Base-by-base conservation (phyloP, 2,797 vertebrate genomes). In the Myotis pilosus region DNA sequence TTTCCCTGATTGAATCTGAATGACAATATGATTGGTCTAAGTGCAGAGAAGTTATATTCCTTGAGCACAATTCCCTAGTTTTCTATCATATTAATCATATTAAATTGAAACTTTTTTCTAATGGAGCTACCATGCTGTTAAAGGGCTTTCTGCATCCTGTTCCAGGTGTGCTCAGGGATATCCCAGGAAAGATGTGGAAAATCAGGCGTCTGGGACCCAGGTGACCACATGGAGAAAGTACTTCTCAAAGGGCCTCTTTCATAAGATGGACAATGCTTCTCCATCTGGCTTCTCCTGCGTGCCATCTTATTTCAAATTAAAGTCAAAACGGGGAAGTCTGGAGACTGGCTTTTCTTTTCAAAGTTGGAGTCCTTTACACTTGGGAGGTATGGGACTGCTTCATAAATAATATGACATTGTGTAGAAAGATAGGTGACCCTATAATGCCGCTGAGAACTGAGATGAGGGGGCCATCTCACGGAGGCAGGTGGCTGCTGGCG, bases 261-360 rank as follows among this genome's bases (percentile, higher is more conserved):
- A 4, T 15, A 11, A 2, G 8, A 30, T 13, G 28, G 79, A 6
- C 0, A 3, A 10, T 3, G 11, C 23, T 6, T 25, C n/a, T 6
- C 64, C 3, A 0, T n/a, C 38, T 22, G 53, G 7, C 23, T 71
- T 51, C n/a, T 74, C 20, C 86, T 87, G 30, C 28, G 8, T 68
- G 64, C n/a, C 6, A 0, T 69, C 76, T 81, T 47, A 49, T 30
- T 66, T 64, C 82, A 84, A 13, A 38, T 30, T 60, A 30, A 33
- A 49, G 36, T 81, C 22, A 7, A 41, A 57, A 6, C 5, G 9
- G 1, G 55, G 88, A 13, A 22, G 1, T 38, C 87, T 60, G 60
- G 53, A 80, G 81, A 41, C 41, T 10, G 76, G 19, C 3, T 0
- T 72, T 72, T 81, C 51, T 87, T 57, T 68, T 60, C 1, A 3